Conservation (phyloP, 2,888 invertebrate species). For the Drosophila basisetae region DNA sequence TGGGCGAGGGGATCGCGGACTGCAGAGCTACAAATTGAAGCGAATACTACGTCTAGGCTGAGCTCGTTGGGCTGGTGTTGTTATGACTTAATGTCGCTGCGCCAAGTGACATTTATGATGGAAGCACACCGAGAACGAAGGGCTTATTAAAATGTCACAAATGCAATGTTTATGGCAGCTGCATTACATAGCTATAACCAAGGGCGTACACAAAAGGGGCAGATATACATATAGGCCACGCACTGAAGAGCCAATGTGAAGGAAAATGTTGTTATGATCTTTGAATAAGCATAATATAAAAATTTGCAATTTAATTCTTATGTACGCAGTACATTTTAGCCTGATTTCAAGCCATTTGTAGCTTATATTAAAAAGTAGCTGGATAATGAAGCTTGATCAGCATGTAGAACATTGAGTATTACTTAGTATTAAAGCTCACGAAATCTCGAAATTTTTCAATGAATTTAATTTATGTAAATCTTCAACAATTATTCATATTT, state of each 20-base stretch:
- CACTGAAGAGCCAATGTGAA: neutral
- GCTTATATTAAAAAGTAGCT: neutral
- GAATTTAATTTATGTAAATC: neutral
- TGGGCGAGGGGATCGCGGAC: neutral
- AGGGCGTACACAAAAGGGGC: neutral
- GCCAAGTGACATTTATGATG: conserved; percentile 70
- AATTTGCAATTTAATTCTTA: neutral
- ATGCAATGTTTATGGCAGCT: conserved; percentile 83
- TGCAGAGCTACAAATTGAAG: conserved; percentile 52
- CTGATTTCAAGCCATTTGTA: neutral
- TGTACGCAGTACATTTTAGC: neutral
- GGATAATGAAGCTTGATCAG: neutral
- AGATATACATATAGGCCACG: neutral
- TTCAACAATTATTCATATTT: neutral
- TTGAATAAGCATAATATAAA: neutral
- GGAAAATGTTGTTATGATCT: neutral
- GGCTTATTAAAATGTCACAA: conserved; percentile 83
- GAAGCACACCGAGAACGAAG: conserved; percentile 63
- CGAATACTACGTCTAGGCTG: conserved; percentile 32
- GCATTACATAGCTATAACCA: conserved; percentile 59
- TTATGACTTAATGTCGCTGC: conserved; percentile 76
- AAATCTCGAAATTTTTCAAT: neutral
- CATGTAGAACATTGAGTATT: neutral
- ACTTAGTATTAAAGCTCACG: neutral
- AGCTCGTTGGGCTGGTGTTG: conserved; percentile 55